These are phyloP conservation scores for Scaptomyza graminum DNA, from an alignment of 1,140 invertebrate genomes.

Conservation along the genomic window DNA sequence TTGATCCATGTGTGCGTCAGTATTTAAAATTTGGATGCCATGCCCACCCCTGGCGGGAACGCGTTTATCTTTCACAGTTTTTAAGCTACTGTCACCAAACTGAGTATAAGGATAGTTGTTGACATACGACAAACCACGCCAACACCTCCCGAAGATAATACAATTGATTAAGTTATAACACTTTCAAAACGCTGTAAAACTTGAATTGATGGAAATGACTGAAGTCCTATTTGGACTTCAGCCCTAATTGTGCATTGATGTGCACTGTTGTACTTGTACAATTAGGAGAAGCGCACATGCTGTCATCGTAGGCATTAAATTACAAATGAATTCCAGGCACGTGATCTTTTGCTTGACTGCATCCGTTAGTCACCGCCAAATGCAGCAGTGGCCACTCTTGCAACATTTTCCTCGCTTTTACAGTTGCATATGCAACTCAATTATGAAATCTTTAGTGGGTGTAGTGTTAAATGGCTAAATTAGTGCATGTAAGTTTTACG, in stretches of 20 bases:
- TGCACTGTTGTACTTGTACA: conserved; percentile 36
- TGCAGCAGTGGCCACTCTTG: not conserved
- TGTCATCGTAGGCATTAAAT: conserved; percentile 43
- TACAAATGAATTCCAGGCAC: conserved; percentile 58
- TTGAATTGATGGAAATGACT: conserved; percentile 26
- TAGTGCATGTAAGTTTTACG: not conserved
- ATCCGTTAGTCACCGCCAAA: conserved; percentile 22
- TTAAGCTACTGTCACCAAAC: too few species aligned
- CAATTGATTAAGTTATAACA: too few species aligned
- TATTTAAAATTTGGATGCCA: too few species aligned
- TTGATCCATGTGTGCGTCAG: too few species aligned
- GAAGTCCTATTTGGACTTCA: conserved; percentile 29
- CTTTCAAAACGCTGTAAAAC: too few species aligned
- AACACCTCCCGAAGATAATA: too few species aligned
- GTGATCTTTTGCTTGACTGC: conserved; percentile 54
- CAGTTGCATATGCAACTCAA: not conserved
- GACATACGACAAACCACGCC: too few species aligned
- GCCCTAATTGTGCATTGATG: conserved; percentile 43
- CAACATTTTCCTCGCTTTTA: not conserved
- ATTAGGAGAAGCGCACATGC: conserved; percentile 42
- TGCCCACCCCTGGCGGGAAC: too few species aligned
- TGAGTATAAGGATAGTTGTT: too few species aligned
- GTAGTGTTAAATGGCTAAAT: not conserved
- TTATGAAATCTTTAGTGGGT: not conserved
- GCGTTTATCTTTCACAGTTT: too few species aligned